These are phyloP conservation scores for Parnassius glacialis DNA, from an alignment of 2,888 invertebrate genomes.

Conservation along the genomic window DNA sequence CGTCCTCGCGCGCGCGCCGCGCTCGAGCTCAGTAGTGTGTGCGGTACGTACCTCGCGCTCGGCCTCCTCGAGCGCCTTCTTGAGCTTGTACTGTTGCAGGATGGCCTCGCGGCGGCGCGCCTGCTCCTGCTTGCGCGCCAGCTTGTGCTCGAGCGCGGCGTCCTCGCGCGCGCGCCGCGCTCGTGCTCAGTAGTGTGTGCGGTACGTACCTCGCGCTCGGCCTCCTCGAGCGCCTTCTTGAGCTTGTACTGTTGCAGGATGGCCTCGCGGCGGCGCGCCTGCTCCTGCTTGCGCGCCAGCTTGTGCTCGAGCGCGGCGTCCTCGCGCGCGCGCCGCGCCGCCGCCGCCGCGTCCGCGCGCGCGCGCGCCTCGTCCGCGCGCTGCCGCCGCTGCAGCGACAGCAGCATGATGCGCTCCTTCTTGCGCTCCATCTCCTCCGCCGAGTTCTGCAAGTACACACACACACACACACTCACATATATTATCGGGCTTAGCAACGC, in stretches of 20 bases:
- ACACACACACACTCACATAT: no score
- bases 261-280: slow-evolving; percentile 90
- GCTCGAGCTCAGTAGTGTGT: no score
- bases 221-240: slow-evolving; percentile 96
- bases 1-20: no score
- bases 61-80: no score
- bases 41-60: no score
- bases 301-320: slow-evolving; percentile 88
- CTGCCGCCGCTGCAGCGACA: slow-evolving; percentile 93
- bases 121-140: no score
- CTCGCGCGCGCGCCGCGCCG: slow-evolving; percentile 87
- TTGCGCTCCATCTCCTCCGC: slow-evolving; percentile 95
- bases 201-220: slow-evolving; percentile 87
- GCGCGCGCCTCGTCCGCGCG: slow-evolving; percentile 93
- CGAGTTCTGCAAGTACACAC: slow-evolving; percentile 80
- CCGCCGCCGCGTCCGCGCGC: slow-evolving; percentile 90
- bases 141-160: no score
- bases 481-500: no score
- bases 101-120: no score
- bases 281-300: slow-evolving; percentile 89
- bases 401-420: slow-evolving; percentile 94
- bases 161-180: no score
- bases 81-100: no score
- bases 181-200: no score
- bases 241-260: slow-evolving; percentile 96